Conservation (phyloP, 2,797 vertebrate species). For the Hozukius guyotensis region DNA sequence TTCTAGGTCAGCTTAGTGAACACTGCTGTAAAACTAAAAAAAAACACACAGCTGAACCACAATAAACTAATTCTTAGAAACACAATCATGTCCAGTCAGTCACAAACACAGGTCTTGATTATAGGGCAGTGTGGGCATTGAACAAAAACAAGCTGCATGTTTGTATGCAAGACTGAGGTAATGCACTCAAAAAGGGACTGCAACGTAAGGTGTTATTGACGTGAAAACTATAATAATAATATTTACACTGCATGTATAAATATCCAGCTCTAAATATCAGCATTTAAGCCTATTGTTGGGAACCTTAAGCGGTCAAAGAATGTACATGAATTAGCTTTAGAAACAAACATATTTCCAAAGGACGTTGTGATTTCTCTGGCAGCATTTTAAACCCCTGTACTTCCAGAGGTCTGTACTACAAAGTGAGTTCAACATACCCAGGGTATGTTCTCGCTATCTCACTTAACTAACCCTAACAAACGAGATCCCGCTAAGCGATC, state of each 20-base stretch:
- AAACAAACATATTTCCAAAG: not conserved
- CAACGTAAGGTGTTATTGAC: not conserved
- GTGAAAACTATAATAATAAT: conserved; percentile 12
- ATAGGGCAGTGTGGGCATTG: not conserved
- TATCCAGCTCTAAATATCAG: not conserved
- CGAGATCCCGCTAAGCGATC: no score
- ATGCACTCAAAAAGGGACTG: not conserved
- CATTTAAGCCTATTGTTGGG: not conserved
- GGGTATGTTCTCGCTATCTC: no score
- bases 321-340: not conserved
- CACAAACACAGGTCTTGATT: not conserved
- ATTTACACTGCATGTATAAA: not conserved
- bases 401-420: no score
- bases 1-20: conserved; percentile 7
- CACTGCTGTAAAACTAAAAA: conserved; percentile 5
- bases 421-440: no score
- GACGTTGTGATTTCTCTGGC: not conserved
- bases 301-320: not conserved
- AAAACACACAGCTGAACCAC: conserved; percentile 10
- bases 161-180: conserved; percentile 18
- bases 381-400: not conserved
- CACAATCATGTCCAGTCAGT: conserved; percentile 2
- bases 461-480: no score
- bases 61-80: conserved; percentile 12
- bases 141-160: conserved; percentile 32